A percentile compares a stretch with the other conserved stretches of the same genome.
Conservation (phyloP, 2,797 vertebrate species). For the Danio albolineatus region DNA sequence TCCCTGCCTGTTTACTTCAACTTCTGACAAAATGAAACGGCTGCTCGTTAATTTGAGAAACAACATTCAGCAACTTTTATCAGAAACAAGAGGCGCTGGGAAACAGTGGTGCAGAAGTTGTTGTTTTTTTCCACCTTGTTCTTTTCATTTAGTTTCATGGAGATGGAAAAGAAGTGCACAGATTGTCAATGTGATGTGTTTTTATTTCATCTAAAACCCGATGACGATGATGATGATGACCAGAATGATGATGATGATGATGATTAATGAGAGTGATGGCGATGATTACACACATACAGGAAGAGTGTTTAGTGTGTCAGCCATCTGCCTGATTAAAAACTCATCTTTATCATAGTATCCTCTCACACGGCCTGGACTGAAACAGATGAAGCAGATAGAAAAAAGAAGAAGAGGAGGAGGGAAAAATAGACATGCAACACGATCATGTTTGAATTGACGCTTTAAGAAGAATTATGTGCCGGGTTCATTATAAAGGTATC, state of each 20-base stretch:
- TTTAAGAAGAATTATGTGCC: conserved; percentile 63
- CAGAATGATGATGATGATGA: conserved; percentile 44
- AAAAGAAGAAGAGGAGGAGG: background rate
- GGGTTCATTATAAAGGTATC: conserved; percentile 65
- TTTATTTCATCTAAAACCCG: conserved; percentile 61
- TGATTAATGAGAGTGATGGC: conserved; percentile 51
- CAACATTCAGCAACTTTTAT: conserved; percentile 75
- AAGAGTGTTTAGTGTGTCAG: conserved; percentile 59
- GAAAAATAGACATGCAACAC: conserved; percentile 48
- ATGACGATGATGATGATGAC: conserved; percentile 50
- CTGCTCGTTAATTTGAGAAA: conserved; percentile 73
- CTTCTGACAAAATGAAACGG: conserved; percentile 69
- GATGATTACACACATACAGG: conserved; percentile 59
- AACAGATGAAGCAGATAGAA: conserved; percentile 48
- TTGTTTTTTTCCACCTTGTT: conserved; percentile 27
- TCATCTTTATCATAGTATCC: conserved; percentile 62
- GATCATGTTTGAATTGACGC: conserved; percentile 66
- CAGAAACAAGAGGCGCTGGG: conserved; percentile 58
- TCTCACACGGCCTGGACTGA: conserved; percentile 57
- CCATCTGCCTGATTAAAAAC: conserved; percentile 70
- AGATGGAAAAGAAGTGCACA: conserved; percentile 9
- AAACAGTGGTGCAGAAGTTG: conserved; percentile 54
- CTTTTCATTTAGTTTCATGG: background rate
- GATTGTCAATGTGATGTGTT: conserved; percentile 61
- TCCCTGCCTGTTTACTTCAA: conserved; percentile 42